Percentiles rank a stretch among this genome's conserved stretches.
phyloP scores from a whole-genome alignment of 2,888 invertebrate genomes.

The Lordiphosa andalusiaca region DNA sequence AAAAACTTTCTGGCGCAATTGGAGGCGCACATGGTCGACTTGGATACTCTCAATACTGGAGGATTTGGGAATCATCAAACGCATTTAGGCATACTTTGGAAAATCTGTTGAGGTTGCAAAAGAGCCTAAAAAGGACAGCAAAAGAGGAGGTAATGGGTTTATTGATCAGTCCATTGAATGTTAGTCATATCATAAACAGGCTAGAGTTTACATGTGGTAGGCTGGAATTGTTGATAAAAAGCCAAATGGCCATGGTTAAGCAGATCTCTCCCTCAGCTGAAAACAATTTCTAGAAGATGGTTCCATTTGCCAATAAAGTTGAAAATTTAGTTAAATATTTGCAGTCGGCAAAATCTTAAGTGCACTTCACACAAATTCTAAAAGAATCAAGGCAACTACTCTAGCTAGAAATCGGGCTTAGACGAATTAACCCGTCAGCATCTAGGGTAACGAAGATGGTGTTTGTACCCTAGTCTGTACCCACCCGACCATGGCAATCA shows the following conservation, averaged over 20 bases:
- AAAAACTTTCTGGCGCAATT: no score
- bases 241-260: neutral
- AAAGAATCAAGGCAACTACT: no score
- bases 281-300: slow-evolving; percentile 4
- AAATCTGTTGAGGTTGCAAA: neutral
- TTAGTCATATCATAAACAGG: neutral
- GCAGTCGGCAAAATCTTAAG: slow-evolving; percentile 3
- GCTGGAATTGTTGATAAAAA: no score
- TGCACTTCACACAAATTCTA: no score
- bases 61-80: neutral
- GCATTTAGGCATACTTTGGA: neutral
- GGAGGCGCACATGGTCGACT: no score
- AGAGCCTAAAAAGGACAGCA: neutral
- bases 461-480: no score
- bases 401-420: no score
- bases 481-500: no score
- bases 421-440: no score
- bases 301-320: slow-evolving; percentile 1
- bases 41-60: no score
- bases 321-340: neutral
- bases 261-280: slow-evolving; percentile 1
- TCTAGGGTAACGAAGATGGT: no score
- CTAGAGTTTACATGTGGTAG: neutral
- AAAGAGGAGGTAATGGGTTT: slow-evolving; percentile 1
- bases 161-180: slow-evolving; percentile 1